A percentile compares a stretch with the other conserved stretches of the same genome.
Conservation (phyloP, 2,797 vertebrate species). For the Rhinichthys osculus region DNA sequence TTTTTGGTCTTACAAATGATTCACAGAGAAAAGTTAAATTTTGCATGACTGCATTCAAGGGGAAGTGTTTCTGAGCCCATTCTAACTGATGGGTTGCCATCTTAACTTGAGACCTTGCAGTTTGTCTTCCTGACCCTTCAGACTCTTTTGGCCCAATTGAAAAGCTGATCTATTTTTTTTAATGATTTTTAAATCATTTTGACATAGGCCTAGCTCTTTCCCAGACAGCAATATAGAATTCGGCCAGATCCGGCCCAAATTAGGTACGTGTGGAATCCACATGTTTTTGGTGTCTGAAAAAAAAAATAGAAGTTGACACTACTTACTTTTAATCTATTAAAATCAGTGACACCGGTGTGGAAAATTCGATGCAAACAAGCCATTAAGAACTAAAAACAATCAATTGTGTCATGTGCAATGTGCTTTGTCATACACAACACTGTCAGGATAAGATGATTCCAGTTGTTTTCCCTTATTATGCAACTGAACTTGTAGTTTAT, state of each 20-base stretch:
- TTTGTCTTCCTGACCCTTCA: constrained; percentile 11
- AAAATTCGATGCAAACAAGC: background rate
- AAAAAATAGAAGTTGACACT: too few relatives aligned
- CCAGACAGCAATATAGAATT: too few relatives aligned
- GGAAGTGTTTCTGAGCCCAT: constrained; percentile 27
- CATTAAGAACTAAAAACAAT: background rate
- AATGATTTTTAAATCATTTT: background rate
- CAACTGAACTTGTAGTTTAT: constrained; percentile 6
- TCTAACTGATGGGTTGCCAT: constrained; percentile 36
- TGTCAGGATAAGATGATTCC: background rate
- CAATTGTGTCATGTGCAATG: background rate
- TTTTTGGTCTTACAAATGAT: constrained; percentile 11
- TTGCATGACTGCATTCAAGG: background rate
- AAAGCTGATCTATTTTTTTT: constrained; percentile 24
- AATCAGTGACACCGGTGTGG: background rate
- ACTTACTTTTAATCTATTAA: background rate
- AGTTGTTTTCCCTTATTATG: background rate
- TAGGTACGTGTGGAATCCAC: too few relatives aligned
- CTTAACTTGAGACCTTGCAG: constrained; percentile 35
- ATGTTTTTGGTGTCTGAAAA: too few relatives aligned
- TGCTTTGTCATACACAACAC: background rate
- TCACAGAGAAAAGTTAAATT: constrained; percentile 15
- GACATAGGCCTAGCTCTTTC: too few relatives aligned
- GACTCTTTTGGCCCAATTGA: background rate
- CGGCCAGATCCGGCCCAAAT: too few relatives aligned